These are phyloP conservation scores for Choloepus didactylus DNA, from an alignment of 2,797 vertebrate species.

Conservation along the genomic window DNA sequence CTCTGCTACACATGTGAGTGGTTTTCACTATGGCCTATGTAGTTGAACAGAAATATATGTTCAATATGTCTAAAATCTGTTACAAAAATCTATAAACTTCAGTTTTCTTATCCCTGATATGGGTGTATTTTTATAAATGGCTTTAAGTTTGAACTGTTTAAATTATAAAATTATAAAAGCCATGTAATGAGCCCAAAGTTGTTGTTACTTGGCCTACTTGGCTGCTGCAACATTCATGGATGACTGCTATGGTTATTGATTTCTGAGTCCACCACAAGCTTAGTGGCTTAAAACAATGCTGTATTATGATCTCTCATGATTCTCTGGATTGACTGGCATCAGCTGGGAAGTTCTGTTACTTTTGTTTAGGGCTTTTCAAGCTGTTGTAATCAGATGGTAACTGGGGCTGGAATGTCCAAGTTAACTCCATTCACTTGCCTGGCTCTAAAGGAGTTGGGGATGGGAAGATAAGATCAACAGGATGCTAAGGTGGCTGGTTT, in stretches of 20 bases:
- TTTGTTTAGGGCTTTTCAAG: background rate
- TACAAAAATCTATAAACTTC: background rate
- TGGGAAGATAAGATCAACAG: background rate
- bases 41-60: background rate
- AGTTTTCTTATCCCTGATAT: background rate
- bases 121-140: background rate
- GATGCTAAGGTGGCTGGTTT: background rate
- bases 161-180: background rate
- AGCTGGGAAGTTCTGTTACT: background rate
- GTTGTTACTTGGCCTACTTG: background rate
- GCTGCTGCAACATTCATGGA: background rate
- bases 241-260: background rate
- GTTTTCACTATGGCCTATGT: background rate
- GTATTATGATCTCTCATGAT: background rate
- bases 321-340: background rate
- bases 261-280: background rate
- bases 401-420: too few species aligned
- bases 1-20: background rate
- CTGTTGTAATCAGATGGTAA: background rate
- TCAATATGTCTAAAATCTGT: background rate
- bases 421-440: background rate
- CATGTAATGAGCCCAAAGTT: background rate
- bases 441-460: accelerated
- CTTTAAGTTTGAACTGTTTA: background rate
- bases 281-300: background rate